phyloP scores from a whole-genome alignment of 2,113 vertebrate species.

The Crotalus tigris region DNA sequence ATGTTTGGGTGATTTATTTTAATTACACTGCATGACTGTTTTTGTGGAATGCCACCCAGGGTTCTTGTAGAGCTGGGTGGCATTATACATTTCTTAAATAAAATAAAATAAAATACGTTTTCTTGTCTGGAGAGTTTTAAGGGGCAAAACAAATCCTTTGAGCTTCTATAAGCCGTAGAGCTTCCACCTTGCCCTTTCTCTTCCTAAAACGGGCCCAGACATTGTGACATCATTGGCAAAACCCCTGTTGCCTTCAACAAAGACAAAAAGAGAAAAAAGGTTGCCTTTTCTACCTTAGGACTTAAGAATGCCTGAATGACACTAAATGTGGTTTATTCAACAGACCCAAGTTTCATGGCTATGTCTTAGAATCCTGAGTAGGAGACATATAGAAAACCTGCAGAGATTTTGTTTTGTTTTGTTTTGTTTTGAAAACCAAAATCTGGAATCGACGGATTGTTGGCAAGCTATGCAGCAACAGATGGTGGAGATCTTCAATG shows the following conservation, averaged over 20 bases:
- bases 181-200: not conserved
- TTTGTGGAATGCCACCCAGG: not conserved
- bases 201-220: not conserved
- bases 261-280: not conserved
- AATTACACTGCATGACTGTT: not conserved
- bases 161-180: not conserved
- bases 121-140: not conserved
- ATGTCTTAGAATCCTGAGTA: not conserved
- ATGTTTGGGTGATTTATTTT: not conserved
- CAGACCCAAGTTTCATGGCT: not conserved
- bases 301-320: not conserved
- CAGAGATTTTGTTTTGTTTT: not conserved
- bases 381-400: not conserved
- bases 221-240: not conserved
- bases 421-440: not conserved
- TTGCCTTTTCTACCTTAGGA: not conserved
- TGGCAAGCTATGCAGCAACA: not conserved
- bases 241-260: not conserved
- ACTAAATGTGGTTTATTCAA: not conserved
- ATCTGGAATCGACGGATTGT: not conserved
- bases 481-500: too few species aligned
- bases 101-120: not conserved
- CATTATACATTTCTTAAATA: not conserved
- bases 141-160: not conserved
- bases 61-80: not conserved